phyloP scores from a whole-genome alignment of 2,888 invertebrate species.

The Acleris literana region DNA sequence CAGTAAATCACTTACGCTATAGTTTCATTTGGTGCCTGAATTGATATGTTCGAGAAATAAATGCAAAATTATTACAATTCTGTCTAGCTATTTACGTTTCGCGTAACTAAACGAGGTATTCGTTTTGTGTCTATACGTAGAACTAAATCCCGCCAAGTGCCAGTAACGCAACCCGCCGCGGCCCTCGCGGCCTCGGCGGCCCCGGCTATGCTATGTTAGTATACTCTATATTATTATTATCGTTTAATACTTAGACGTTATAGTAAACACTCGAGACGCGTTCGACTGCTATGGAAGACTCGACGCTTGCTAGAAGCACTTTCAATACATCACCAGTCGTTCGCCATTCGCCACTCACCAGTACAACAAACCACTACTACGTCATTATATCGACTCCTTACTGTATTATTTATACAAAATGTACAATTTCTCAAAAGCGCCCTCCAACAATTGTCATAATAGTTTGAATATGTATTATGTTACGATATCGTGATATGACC shows the following conservation, averaged over 20 bases:
- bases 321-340: constrained; percentile 77
- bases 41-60: constrained; percentile 81
- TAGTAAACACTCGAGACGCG: constrained; percentile 73
- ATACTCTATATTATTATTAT: constrained; percentile 81
- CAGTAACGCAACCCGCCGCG: constrained; percentile 61
- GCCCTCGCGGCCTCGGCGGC: constrained; percentile 51
- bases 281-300: constrained; percentile 83
- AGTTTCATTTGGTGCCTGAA: constrained; percentile 81
- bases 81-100: constrained; percentile 72
- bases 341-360: constrained; percentile 64
- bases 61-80: constrained; percentile 75
- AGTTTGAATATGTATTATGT: constrained; percentile 56
- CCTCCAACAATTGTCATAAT: constrained; percentile 55
- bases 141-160: constrained; percentile 71
- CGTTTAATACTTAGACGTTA: constrained; percentile 81
- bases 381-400: constrained; percentile 76
- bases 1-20: constrained; percentile 75
- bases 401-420: constrained; percentile 81
- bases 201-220: constrained; percentile 74
- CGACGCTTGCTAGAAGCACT: constrained; percentile 81
- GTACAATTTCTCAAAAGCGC: constrained; percentile 80
- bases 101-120: constrained; percentile 82
- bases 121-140: constrained; percentile 74
- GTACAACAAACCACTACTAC: constrained; percentile 64
- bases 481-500: constrained; percentile 52